These are phyloP conservation scores for Pelecanus crispus DNA, from an alignment of 2,113 vertebrate species.

Conservation along the genomic window DNA sequence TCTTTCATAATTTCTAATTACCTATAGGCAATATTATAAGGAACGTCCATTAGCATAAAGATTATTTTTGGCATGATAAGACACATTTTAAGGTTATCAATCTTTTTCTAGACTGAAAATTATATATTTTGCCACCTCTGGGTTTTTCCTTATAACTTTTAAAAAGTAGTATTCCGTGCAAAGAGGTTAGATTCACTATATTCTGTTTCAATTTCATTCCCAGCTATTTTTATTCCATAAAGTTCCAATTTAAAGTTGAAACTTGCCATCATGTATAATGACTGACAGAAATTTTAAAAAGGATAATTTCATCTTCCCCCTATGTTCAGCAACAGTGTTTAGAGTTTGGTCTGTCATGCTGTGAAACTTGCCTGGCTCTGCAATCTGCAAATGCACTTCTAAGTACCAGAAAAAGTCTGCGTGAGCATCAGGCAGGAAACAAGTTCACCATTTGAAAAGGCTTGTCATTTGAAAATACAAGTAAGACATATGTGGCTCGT, in stretches of 20 bases:
- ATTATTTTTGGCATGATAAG: conserved; percentile 20
- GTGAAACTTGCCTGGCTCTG: neutral
- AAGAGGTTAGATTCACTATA: neutral
- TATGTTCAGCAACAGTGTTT: neutral
- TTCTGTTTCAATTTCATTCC: neutral
- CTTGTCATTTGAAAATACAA: neutral
- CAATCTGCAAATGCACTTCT: neutral
- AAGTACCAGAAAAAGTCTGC: neutral
- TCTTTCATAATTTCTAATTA: conserved; percentile 36
- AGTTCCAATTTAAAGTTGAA: neutral
- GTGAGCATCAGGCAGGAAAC: neutral
- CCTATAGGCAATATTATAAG: conserved; percentile 5
- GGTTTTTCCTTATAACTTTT: neutral
- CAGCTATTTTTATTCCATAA: conserved; percentile 7
- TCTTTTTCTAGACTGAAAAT: neutral
- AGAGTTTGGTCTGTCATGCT: conserved; percentile 13
- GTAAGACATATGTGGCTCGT: neutral
- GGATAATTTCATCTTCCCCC: neutral
- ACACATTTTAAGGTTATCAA: neutral
- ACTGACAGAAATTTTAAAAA: neutral
- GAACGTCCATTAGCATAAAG: conserved; percentile 39
- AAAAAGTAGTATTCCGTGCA: neutral
- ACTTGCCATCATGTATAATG: neutral
- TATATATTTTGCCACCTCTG: neutral
- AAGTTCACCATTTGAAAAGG: neutral